Base-by-base conservation (phyloP, 2,113 vertebrate genomes). In the Chroicocephalus ridibundus region DNA sequence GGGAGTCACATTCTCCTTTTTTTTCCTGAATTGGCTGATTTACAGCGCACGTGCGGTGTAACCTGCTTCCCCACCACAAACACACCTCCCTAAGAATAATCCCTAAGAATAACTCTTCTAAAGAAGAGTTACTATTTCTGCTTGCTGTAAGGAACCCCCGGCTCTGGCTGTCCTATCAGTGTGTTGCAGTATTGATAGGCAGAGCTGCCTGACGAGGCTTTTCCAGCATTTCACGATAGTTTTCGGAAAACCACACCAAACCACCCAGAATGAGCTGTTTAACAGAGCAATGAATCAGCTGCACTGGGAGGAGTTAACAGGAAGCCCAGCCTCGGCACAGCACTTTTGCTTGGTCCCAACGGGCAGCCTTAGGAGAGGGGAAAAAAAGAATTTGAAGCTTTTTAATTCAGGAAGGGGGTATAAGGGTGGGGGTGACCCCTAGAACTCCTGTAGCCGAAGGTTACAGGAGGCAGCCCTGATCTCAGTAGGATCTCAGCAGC, bases 271-370 rank as follows among this genome's bases (percentile, higher is more conserved):
- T 9, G 55, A 40, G 49, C 1, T 69, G 26, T 54, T 86, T 19
- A n/a, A 22, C 3, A 1, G 15, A 36, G 38, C 58, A 34, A 38
- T 49, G 3, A 32, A 49, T 60, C 64, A 24, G 29, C 16, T 82
- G 22, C 3, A 0, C 1, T 0, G 0, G 34, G 65, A 75, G 36
- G 47, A 34, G 22, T 24, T n/a, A 20, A n/a, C 3, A 7, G 27
- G 57, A 72, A 79, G 29, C 16, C 31, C 4, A 6, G 51, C 40
- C 47, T 54, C 2, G 1, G 38, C 61, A 40, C 12, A 1, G 26
- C 1, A 1, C 36, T 75, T 87, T 51, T 0, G 5, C 51, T 60
- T 40, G 10, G 26, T 46, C 51, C 52, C 40, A 57, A 34, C 51
- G 34, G 34, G 26, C 44, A 72, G 25, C 18, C 24, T 51, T 10